A percentile compares a stretch with the other conserved stretches of the same genome.
Evolutionary conservation across 2,888 invertebrate genomes (phyloP).

Genomic region (Taphrorychus bicolor): DNA sequence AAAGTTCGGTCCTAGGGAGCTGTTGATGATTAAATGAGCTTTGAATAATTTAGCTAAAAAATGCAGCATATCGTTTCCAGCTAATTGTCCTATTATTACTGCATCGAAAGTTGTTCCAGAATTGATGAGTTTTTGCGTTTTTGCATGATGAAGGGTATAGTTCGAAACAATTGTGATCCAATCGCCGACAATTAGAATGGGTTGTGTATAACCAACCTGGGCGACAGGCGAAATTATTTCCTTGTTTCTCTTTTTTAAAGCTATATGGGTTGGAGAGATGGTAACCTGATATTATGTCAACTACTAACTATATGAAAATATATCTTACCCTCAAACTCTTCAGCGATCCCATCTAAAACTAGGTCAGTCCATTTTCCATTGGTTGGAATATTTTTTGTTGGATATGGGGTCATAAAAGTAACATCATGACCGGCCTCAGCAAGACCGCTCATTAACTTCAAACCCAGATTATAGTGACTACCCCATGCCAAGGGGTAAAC

Average conservation of each 20-base stretch:
- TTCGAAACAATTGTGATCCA: background rate
- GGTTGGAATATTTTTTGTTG: conserved; percentile 3
- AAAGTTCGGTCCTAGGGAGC: conserved; percentile 48
- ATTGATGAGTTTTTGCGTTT: conserved; percentile 48
- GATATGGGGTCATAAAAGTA: conserved; percentile 47
- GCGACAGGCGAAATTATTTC: no score
- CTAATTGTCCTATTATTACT: conserved; percentile 60
- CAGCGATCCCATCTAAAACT: conserved; percentile 13
- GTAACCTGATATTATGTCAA: no score
- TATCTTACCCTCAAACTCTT: conserved; percentile 6
- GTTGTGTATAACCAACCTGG: no score
- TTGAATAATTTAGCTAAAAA: conserved; percentile 57
- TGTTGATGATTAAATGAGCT: conserved; percentile 56
- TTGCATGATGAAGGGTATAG: background rate
- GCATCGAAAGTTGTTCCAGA: conserved; percentile 56
- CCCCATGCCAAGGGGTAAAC: conserved; percentile 44
- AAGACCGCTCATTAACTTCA: conserved; percentile 18
- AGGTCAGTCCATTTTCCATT: conserved; percentile 20
- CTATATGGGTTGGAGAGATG: no score
- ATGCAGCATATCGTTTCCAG: conserved; percentile 59
- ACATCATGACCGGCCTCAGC: no score
- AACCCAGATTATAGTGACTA: conserved; percentile 43
- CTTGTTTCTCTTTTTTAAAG: no score
- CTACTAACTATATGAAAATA: no score
- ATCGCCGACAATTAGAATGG: no score